Evolutionary conservation across 2,888 invertebrate species (phyloP).

Genomic region (Pachliopta kotzebuea): DNA sequence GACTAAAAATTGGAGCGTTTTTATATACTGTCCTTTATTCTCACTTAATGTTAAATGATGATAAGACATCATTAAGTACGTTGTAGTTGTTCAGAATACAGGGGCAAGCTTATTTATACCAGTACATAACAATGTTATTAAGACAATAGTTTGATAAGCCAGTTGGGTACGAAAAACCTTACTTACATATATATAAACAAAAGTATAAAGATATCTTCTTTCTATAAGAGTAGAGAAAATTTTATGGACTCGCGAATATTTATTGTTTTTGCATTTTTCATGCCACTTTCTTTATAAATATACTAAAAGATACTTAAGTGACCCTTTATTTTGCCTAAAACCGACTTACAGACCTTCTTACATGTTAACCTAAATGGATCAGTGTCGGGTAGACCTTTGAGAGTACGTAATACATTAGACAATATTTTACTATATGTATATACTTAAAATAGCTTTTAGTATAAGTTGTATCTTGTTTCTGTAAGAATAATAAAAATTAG

Average conservation of each 20-base stretch:
- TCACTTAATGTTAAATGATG: too few relatives aligned
- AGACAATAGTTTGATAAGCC: too few relatives aligned
- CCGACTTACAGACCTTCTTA: slow-evolving; percentile 28
- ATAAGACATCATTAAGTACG: too few relatives aligned
- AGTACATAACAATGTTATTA: too few relatives aligned
- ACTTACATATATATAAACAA: too few relatives aligned
- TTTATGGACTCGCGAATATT: slow-evolving; percentile 9
- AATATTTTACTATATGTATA: slow-evolving; percentile 17
- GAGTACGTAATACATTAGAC: slow-evolving; percentile 17
- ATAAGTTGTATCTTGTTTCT: neutral
- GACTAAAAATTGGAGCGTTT: too few relatives aligned
- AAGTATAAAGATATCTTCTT: neutral
- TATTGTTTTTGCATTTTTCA: slow-evolving; percentile 20
- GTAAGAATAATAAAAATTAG: neutral
- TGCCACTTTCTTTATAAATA: slow-evolving; percentile 19
- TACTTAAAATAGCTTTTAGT: slow-evolving; percentile 15
- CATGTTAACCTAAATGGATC: slow-evolving; percentile 27
- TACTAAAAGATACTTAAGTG: slow-evolving; percentile 28
- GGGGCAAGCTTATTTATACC: too few relatives aligned
- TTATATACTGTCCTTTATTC: too few relatives aligned
- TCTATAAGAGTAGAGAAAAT: neutral
- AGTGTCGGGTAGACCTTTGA: slow-evolving; percentile 24
- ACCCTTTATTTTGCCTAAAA: slow-evolving; percentile 30
- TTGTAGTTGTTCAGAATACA: too few relatives aligned
- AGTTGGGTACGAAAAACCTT: too few relatives aligned